Evolutionary conservation across 2,888 invertebrate genomes (phyloP).

Genomic region (Cryptocephalus moraei): DNA sequence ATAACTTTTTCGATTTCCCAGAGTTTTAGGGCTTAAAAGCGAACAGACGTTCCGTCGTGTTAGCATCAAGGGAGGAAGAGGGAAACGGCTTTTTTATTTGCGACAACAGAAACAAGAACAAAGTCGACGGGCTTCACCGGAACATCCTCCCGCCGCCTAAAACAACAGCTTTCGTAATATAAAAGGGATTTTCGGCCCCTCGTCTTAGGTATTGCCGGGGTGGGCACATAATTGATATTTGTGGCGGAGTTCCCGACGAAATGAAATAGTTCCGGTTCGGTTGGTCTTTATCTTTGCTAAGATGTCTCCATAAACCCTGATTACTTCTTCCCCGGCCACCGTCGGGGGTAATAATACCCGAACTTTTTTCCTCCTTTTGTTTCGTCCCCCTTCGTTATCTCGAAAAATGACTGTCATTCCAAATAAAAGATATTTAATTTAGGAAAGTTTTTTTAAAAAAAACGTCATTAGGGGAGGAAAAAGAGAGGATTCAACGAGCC

Average conservation of each 20-base stretch:
- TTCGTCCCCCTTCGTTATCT: slow-evolving; percentile 13
- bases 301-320: slow-evolving; percentile 39
- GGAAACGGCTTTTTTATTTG: too few species aligned
- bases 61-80: too few species aligned
- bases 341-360: background rate
- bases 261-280: slow-evolving; percentile 36
- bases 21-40: too few species aligned
- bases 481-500: too few species aligned
- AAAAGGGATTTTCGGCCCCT: slow-evolving; percentile 19
- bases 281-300: slow-evolving; percentile 36
- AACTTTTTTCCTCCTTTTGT: slow-evolving; percentile 10
- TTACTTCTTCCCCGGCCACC: slow-evolving; percentile 20
- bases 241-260: slow-evolving; percentile 30
- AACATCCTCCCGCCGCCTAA: background rate
- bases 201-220: slow-evolving; percentile 21
- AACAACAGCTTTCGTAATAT: slow-evolving; percentile 12
- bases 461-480: background rate
- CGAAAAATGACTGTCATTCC: slow-evolving; percentile 12
- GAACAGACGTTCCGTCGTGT: too few species aligned
- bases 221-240: slow-evolving; percentile 35
- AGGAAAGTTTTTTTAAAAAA: background rate
- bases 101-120: background rate
- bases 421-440: slow-evolving; percentile 12
- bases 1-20: too few species aligned
- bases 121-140: slow-evolving; percentile 2